Evolutionary conservation across 2,113 vertebrate species (phyloP).

Genomic region (Tragelaphus buxtoni): DNA sequence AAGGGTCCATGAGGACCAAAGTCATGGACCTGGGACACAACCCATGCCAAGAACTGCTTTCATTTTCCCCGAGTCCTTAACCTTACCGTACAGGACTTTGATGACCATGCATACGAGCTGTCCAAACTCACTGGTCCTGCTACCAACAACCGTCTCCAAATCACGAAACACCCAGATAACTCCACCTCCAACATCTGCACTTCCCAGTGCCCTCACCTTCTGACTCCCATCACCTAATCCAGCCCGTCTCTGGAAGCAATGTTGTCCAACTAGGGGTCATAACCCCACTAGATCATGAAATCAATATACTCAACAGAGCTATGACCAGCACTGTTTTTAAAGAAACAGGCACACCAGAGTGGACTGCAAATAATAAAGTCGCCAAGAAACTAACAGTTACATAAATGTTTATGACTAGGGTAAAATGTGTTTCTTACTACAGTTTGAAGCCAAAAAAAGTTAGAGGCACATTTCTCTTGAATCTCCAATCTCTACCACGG

Average conservation of each 20-base stretch:
- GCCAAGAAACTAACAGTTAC: not conserved
- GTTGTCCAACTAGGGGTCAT: not conserved
- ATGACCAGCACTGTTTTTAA: not conserved
- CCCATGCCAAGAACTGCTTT: not conserved
- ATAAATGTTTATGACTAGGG: not conserved
- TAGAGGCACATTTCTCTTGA: not conserved
- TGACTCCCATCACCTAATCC: not conserved
- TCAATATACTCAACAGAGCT: not conserved
- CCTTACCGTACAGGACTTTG: not conserved
- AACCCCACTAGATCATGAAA: not conserved
- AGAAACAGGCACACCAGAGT: not conserved
- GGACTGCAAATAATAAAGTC: not conserved
- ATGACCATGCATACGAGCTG: fast-evolving
- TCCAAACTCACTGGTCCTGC: not conserved
- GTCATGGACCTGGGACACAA: not conserved
- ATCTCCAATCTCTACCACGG: not conserved
- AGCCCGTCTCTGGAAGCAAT: not conserved
- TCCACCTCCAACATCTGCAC: too few relatives aligned
- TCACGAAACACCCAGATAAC: not conserved
- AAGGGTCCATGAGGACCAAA: not conserved
- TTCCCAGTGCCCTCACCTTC: not conserved
- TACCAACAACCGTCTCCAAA: not conserved
- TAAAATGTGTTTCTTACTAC: not conserved
- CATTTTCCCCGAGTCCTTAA: not conserved
- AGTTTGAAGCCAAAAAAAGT: not conserved